Conservation (phyloP, 2,113 vertebrate species). For the Furnarius figulus region DNA sequence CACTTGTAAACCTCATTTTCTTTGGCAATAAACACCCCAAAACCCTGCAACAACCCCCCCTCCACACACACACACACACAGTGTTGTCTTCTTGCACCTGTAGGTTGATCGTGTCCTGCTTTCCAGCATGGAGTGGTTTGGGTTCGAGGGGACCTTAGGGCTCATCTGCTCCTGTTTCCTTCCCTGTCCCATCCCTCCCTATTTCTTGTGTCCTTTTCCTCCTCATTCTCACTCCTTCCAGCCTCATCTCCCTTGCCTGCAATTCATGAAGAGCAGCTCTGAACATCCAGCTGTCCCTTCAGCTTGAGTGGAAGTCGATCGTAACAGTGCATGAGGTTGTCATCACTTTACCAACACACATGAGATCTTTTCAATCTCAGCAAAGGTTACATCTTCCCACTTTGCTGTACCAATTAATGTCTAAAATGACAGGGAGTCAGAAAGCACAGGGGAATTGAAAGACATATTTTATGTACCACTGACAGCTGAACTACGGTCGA, state of each 20-base stretch:
- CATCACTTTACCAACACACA: background rate
- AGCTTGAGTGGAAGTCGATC: background rate
- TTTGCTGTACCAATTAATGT: constrained; percentile 10
- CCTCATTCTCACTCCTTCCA: background rate
- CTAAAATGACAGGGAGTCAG: constrained; percentile 3
- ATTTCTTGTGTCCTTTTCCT: background rate
- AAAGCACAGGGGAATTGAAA: background rate
- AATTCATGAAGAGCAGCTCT: background rate
- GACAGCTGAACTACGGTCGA: background rate
- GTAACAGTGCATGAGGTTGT: background rate
- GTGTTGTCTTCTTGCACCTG: background rate
- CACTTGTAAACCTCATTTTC: background rate
- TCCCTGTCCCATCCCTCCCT: background rate
- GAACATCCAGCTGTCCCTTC: background rate
- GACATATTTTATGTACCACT: background rate
- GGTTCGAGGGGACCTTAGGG: background rate
- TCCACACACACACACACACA: rapidly evolving
- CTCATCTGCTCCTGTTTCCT: background rate
- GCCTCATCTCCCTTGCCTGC: background rate
- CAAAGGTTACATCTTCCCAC: background rate
- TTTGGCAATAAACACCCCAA: background rate
- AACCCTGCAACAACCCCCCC: background rate
- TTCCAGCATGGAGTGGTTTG: background rate
- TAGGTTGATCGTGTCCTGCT: background rate
- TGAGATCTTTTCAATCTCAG: background rate